phyloP scores from a whole-genome alignment of 2,113 vertebrate genomes.

The Parus major region DNA sequence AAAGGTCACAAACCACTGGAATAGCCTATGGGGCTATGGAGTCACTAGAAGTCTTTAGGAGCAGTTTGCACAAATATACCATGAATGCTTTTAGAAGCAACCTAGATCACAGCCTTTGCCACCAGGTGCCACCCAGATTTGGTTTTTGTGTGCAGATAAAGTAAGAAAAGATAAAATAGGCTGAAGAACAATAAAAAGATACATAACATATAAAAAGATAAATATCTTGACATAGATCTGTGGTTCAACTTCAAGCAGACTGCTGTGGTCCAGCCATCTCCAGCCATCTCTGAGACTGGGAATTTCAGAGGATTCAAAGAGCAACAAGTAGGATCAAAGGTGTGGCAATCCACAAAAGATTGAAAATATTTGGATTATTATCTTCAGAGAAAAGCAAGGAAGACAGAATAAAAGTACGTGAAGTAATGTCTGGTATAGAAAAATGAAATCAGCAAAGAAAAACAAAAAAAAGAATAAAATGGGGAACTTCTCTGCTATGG shows the following conservation, averaged over 20 bases:
- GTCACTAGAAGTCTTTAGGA: background rate
- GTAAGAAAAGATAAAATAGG: background rate
- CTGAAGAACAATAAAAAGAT: background rate
- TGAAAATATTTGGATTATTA: background rate
- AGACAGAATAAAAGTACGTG: background rate
- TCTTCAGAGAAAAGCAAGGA: constrained; percentile 26
- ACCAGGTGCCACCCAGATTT: background rate
- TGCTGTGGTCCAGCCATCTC: constrained; percentile 8
- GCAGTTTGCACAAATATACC: background rate
- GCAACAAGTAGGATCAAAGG: constrained; percentile 4
- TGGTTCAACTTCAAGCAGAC: background rate
- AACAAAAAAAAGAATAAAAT: background rate
- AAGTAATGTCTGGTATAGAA: background rate
- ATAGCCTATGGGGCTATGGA: background rate
- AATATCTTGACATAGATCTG: background rate
- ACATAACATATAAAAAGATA: too few species aligned
- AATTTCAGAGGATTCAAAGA: constrained; percentile 13
- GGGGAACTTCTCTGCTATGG: background rate
- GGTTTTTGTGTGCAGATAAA: background rate
- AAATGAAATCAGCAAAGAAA: background rate
- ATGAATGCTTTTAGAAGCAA: background rate
- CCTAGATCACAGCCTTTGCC: background rate
- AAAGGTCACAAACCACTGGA: background rate
- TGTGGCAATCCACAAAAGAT: background rate
- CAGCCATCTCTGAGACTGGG: background rate